These are phyloP conservation scores for Barnardius zonarius DNA, from an alignment of 2,113 vertebrate species.

Conservation along the genomic window DNA sequence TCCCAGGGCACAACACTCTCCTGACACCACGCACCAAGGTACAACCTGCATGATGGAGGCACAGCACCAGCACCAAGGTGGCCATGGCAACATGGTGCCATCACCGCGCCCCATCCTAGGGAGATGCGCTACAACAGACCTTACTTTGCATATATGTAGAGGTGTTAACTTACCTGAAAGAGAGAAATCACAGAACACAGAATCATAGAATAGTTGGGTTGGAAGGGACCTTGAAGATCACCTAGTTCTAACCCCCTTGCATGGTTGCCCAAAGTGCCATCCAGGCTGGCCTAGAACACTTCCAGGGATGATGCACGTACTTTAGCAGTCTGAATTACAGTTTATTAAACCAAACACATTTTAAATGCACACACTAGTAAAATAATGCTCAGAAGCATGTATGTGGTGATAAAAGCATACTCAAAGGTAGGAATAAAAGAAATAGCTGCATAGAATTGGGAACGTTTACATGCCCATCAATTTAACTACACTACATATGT, in stretches of 20 bases:
- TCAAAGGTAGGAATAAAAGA: not conserved
- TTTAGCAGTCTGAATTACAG: not conserved
- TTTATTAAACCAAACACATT: not conserved
- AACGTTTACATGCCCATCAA: fast-evolving
- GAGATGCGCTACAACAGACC: not conserved
- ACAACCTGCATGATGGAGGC: not conserved
- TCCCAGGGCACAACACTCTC: fast-evolving
- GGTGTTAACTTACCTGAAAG: not conserved
- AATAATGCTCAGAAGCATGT: not conserved
- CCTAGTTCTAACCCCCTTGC: not conserved
- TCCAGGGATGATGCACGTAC: not conserved
- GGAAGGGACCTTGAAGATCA: not conserved
- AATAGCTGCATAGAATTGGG: not conserved
- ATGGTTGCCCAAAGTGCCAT: not conserved
- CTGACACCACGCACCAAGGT: fast-evolving
- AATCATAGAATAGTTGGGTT: not conserved
- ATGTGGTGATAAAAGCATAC: not conserved
- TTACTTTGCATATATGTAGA: fast-evolving
- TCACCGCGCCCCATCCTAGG: fast-evolving
- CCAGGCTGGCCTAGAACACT: not conserved
- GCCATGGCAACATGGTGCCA: fast-evolving
- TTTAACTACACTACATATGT: not conserved
- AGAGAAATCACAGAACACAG: not conserved
- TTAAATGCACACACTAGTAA: not conserved
- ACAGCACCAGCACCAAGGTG: not conserved